Base-by-base conservation (phyloP, 2,113 vertebrate genomes). In the Triplophysa tibetana region DNA sequence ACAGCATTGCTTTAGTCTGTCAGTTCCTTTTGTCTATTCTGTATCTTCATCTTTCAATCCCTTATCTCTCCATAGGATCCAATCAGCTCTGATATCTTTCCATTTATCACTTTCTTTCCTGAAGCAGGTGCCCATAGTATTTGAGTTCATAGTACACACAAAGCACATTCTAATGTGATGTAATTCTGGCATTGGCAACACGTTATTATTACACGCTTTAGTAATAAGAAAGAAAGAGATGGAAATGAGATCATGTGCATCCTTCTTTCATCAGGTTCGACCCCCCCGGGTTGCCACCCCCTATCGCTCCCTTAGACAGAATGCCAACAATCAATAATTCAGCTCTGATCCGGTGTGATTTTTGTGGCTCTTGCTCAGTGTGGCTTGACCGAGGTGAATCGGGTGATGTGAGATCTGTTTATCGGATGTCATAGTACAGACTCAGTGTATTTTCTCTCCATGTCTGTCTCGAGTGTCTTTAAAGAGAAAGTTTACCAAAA, bases 271-370 rank as follows among this genome's bases (percentile, higher is more conserved):
- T 17, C 74, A 73, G 50, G 23, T 38, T 83, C 78, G n/a, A 38
- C 50, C 43, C 58, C 52, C 26, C 61, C 43, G n/a, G 82, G 33
- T 64, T 61, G 62, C 12, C 21, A 33, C 56, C 29, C 38, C 72
- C 48, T 2, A 12, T n/a, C 2, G n/a, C 29, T 50, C 64, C 21
- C 45, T 62, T 19, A 43, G 68, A 50, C 65, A 19, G 54, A 78
- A 16, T 26, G 76, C 68, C 45, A 65, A 24, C 19, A 23, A 78
- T 82, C 67, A 77, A 82, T 82, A 77, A 82, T 82, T 77, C 60
- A 82, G 62, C 24, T 21, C 14, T 62, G 54, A 63, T 69, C 24
- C 48, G 29, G 50, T 33, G 75, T 41, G 58, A 41, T 12, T 56
- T 75, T 29, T 48, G 19, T 29, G 24, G 63, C 62, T 21, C 12